Evolutionary conservation across 2,113 vertebrate genomes (phyloP).

Genomic region (Silurus meridionalis): DNA sequence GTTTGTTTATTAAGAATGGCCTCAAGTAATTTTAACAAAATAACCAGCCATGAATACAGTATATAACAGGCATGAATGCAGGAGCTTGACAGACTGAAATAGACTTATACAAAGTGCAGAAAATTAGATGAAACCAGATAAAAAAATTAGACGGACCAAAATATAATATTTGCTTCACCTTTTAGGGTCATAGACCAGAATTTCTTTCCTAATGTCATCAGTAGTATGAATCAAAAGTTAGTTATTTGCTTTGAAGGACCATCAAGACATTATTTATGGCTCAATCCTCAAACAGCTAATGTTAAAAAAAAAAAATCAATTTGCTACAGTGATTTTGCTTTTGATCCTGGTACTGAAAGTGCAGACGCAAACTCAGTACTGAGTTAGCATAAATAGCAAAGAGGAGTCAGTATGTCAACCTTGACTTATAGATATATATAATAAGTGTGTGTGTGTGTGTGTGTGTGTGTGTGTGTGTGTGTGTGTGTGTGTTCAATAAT

Average conservation of each 20-base stretch:
- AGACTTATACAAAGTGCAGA: neutral
- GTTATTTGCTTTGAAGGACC: slow-evolving; percentile 38
- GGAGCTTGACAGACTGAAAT: neutral
- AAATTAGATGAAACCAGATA: neutral
- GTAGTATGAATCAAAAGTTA: slow-evolving; percentile 30
- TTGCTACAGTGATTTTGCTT: neutral
- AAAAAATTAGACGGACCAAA: neutral
- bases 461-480: too few relatives aligned
- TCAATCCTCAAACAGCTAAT: slow-evolving; percentile 34
- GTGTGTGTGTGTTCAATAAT: too few relatives aligned
- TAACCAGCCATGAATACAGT: neutral
- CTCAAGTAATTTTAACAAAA: neutral
- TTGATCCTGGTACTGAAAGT: slow-evolving; percentile 13
- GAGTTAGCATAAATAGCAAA: neutral
- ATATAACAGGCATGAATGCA: neutral
- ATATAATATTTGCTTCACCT: neutral
- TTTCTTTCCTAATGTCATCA: slow-evolving; percentile 27
- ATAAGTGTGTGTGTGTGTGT: too few relatives aligned
- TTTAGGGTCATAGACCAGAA: neutral
- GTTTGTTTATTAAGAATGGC: neutral
- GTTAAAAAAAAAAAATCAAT: slow-evolving; percentile 34
- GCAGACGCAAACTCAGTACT: neutral
- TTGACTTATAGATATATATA: neutral
- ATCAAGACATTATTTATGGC: slow-evolving; percentile 37
- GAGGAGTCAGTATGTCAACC: slow-evolving; percentile 21